These are phyloP conservation scores for Chaitophorus viminalis DNA, from an alignment of 2,888 invertebrate species.

Conservation along the genomic window DNA sequence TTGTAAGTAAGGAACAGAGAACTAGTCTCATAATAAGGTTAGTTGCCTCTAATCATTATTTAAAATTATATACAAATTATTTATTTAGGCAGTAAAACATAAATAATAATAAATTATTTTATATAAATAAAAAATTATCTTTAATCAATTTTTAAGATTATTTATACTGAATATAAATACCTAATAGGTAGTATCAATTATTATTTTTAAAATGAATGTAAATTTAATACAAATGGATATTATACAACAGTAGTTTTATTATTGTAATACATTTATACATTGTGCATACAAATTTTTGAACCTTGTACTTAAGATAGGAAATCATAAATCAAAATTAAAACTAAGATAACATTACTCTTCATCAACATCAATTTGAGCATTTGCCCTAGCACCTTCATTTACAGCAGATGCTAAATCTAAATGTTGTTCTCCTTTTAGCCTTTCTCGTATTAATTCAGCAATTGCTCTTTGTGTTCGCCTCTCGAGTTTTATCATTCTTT, in stretches of 20 bases:
- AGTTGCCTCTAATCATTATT: no score
- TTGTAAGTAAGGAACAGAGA: no score
- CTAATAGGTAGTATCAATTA: no score
- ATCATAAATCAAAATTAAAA: neutral
- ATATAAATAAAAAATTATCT: no score
- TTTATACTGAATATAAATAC: no score
- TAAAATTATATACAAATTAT: no score
- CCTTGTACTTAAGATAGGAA: neutral
- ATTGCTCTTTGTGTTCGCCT: slow-evolving; percentile 93
- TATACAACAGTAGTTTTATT: neutral
- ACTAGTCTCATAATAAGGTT: no score
- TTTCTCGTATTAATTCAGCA: slow-evolving; percentile 90
- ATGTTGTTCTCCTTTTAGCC: slow-evolving; percentile 77
- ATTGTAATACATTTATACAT: slow-evolving; percentile 15
- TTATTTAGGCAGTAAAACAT: no score
- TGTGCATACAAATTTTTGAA: neutral
- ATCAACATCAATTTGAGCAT: slow-evolving; percentile 65
- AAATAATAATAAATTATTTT: no score
- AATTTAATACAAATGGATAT: neutral
- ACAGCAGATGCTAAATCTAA: slow-evolving; percentile 76
- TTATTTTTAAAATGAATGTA: neutral
- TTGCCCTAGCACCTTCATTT: slow-evolving; percentile 70
- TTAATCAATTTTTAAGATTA: no score
- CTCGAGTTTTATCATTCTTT: slow-evolving; percentile 91
- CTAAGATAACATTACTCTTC: slow-evolving; percentile 64